Conservation (phyloP, 2,888 invertebrate species). For the Chorisops tibialis region DNA sequence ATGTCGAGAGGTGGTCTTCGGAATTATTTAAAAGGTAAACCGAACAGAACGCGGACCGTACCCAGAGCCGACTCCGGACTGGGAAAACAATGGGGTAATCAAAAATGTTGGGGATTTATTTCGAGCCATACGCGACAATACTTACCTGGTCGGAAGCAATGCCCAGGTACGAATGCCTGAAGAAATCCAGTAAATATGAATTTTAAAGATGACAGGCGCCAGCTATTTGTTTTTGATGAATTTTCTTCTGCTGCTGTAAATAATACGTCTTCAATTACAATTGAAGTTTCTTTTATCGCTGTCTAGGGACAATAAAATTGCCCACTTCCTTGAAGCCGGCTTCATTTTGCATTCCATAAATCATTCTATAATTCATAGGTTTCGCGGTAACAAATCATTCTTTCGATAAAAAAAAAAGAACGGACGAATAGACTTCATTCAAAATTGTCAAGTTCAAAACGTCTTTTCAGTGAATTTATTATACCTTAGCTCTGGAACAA, state of each 20-base stretch:
- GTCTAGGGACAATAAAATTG: too few relatives aligned
- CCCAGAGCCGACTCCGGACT: slow-evolving; percentile 13
- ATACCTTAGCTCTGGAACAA: too few relatives aligned
- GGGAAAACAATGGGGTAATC: slow-evolving; percentile 31
- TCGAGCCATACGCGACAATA: slow-evolving; percentile 22
- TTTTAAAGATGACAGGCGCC: slow-evolving; percentile 25
- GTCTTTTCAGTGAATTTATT: too few relatives aligned
- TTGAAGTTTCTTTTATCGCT: too few relatives aligned
- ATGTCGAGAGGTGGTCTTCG: slow-evolving; percentile 28
- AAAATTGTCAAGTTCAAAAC: too few relatives aligned
- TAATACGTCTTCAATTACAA: background rate
- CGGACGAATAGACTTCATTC: too few relatives aligned
- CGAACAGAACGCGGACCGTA: slow-evolving; percentile 8
- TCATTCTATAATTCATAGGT: too few relatives aligned
- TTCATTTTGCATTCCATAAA: too few relatives aligned
- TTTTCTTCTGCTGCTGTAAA: background rate
- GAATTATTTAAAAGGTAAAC: slow-evolving; percentile 26
- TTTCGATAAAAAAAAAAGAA: too few relatives aligned
- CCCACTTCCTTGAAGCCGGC: too few relatives aligned
- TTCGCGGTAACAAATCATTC: too few relatives aligned
- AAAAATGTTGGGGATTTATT: slow-evolving; percentile 31
- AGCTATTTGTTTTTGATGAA: slow-evolving; percentile 25
- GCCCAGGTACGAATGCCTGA: slow-evolving; percentile 1
- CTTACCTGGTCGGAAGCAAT: slow-evolving; percentile 8
- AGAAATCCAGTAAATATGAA: slow-evolving; percentile 10